phyloP scores from a whole-genome alignment of 2,888 invertebrate species.

The Aethes cnicana region DNA sequence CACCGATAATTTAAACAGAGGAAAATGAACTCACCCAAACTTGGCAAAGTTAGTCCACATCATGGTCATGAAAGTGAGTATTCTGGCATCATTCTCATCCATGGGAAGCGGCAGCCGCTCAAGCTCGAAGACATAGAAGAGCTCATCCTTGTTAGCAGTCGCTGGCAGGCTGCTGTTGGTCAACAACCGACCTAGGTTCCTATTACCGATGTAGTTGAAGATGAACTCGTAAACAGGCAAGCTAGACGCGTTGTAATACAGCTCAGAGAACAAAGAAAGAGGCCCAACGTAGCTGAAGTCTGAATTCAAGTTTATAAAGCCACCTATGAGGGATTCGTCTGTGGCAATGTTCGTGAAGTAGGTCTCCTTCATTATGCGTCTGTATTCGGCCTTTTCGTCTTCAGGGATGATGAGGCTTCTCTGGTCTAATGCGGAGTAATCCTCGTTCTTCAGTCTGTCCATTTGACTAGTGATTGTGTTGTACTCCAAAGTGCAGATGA shows the following conservation, averaged over 20 bases:
- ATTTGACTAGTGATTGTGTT: conserved; percentile 66
- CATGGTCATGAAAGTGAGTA: conserved; percentile 72
- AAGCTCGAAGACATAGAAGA: conserved; percentile 70
- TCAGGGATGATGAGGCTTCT: conserved; percentile 50
- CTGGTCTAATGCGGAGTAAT: conserved; percentile 62
- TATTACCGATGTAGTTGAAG: conserved; percentile 65
- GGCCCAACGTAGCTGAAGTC: conserved; percentile 72
- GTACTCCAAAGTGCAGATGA: conserved; percentile 68
- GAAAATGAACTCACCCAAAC: conserved; percentile 58
- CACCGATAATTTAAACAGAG: too few relatives aligned
- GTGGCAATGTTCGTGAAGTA: conserved; percentile 61
- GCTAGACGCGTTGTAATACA: conserved; percentile 58
- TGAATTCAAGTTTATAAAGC: conserved; percentile 67
- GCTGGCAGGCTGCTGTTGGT: conserved; percentile 67
- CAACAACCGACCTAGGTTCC: conserved; percentile 66
- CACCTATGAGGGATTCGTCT: conserved; percentile 65
- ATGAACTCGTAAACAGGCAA: conserved; percentile 61
- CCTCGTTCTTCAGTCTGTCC: conserved; percentile 64
- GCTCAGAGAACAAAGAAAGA: conserved; percentile 61
- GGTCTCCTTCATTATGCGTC: conserved; percentile 57
- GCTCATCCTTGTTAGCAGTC: conserved; percentile 63
- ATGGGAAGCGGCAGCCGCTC: conserved; percentile 65
- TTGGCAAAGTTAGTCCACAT: conserved; percentile 80
- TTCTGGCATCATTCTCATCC: conserved; percentile 69
- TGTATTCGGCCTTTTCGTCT: conserved; percentile 54